Conservation (phyloP, 2,113 vertebrate species). For the Notiomystis cincta region DNA sequence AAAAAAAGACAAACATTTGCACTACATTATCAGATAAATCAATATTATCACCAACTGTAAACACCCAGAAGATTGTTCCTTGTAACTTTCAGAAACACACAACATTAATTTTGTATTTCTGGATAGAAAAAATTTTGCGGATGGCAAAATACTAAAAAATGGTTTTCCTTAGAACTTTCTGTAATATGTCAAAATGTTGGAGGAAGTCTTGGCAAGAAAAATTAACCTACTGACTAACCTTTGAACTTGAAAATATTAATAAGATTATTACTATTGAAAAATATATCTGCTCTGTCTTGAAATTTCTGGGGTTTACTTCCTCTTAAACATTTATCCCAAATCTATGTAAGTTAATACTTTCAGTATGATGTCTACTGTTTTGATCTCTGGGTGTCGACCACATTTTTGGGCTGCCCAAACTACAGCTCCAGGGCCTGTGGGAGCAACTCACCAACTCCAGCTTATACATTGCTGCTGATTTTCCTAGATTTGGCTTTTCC, state of each 20-base stretch:
- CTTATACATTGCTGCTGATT: neutral
- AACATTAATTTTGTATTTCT: neutral
- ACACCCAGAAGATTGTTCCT: neutral
- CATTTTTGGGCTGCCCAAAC: neutral
- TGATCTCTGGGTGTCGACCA: neutral
- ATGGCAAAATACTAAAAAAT: neutral
- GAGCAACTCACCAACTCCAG: neutral
- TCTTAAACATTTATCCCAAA: neutral
- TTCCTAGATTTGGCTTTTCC: neutral
- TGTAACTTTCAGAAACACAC: neutral
- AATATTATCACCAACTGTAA: neutral
- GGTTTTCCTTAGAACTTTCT: neutral
- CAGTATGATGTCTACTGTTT: neutral
- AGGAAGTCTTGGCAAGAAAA: neutral
- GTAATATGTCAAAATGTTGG: neutral
- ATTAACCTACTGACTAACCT: neutral
- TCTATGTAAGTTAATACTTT: neutral
- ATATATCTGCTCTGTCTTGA: neutral
- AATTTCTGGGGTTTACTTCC: neutral
- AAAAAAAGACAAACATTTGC: neutral
- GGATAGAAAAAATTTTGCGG: neutral
- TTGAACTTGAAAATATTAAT: neutral
- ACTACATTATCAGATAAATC: neutral
- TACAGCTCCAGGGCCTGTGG: neutral
- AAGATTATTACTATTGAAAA: neutral